A percentile compares a stretch with the other conserved stretches of the same genome.
phyloP scores from a whole-genome alignment of 2,888 invertebrate genomes.

The Andrena camellia region DNA sequence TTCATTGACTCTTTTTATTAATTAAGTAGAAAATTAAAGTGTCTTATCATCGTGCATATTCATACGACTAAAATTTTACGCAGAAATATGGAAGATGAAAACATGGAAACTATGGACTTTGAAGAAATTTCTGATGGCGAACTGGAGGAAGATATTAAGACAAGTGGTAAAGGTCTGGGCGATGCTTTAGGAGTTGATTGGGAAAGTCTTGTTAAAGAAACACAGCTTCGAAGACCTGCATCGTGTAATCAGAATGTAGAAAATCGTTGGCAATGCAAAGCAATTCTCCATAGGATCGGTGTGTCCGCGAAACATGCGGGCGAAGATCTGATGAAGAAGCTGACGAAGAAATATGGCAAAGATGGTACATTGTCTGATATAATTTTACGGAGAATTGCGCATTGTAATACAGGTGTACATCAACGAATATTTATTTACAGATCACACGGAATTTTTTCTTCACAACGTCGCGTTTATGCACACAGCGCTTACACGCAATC shows the following conservation, averaged over 20 bases:
- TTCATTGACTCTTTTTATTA: not conserved
- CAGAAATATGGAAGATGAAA: slow-evolving; percentile 88
- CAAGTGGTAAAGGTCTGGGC: slow-evolving; percentile 91
- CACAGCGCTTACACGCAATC: slow-evolving; percentile 76
- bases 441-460: slow-evolving; percentile 75
- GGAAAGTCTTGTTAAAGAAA: slow-evolving; percentile 95
- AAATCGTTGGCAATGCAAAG: slow-evolving; percentile 92
- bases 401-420: not conserved
- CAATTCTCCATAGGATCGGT: slow-evolving; percentile 92
- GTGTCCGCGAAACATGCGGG: slow-evolving; percentile 93
- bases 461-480: slow-evolving; percentile 81
- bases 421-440: slow-evolving; percentile 56
- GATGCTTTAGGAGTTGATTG: slow-evolving; percentile 98
- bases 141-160: slow-evolving; percentile 91
- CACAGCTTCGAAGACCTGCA: slow-evolving; percentile 86
- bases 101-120: slow-evolving; percentile 92
- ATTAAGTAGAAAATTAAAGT: not conserved
- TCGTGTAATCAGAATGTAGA: slow-evolving; percentile 86
- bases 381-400: slow-evolving; percentile 15
- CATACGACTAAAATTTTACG: slow-evolving; percentile 17
- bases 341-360: slow-evolving; percentile 79
- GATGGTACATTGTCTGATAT: slow-evolving; percentile 49
- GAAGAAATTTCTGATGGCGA: slow-evolving; percentile 97
- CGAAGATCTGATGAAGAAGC: slow-evolving; percentile 86
- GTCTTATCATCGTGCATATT: slow-evolving; percentile 7